Evolutionary conservation across 2,797 vertebrate genomes (phyloP).

Genomic region (Falco peregrinus): DNA sequence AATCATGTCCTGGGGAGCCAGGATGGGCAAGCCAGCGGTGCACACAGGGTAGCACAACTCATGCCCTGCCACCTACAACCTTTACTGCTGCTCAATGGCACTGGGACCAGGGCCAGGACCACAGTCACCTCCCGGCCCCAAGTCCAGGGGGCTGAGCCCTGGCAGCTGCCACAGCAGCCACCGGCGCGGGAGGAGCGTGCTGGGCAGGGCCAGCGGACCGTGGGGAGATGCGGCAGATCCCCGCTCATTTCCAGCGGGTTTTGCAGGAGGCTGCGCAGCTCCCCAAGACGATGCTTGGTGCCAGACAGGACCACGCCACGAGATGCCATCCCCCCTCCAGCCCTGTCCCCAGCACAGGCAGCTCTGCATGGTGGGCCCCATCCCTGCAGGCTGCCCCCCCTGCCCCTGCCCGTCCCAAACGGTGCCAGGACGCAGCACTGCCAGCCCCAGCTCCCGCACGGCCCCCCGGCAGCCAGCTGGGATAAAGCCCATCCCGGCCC

Average conservation of each 20-base stretch:
- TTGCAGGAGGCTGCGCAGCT: background rate
- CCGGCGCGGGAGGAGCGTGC: accelerated
- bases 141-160: background rate
- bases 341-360: background rate
- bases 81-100: background rate
- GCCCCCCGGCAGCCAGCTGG: background rate
- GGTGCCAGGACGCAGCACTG: background rate
- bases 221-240: background rate
- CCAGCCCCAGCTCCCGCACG: background rate
- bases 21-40: background rate
- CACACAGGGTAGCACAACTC: background rate
- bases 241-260: background rate
- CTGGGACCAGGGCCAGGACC: background rate
- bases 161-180: background rate
- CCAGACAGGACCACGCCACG: accelerated
- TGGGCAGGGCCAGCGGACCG: background rate
- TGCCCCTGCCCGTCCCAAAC: background rate
- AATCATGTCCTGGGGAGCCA: background rate
- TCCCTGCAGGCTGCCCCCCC: background rate
- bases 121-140: background rate
- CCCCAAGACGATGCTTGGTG: background rate
- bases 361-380: background rate
- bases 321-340: background rate
- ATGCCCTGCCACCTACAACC: background rate
- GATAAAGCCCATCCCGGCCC: background rate